Conservation (phyloP, 2,888 invertebrate species). For the Barypeithes pellucidus region DNA sequence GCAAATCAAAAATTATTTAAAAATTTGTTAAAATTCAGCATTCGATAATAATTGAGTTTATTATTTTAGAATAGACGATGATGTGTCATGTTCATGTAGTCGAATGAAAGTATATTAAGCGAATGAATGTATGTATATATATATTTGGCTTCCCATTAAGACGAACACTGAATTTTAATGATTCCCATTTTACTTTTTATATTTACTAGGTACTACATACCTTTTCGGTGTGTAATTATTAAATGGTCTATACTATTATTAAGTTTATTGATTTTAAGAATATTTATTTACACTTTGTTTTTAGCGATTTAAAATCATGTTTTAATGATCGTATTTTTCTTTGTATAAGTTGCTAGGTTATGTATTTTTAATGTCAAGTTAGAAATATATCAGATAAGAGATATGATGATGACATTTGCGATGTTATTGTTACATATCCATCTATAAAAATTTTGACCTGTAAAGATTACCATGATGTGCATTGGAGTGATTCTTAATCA, state of each 20-base stretch:
- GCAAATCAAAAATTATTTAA: conserved; percentile 10
- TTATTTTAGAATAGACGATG: conserved; percentile 1
- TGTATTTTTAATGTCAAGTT: conserved; percentile 37
- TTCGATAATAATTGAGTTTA: background rate
- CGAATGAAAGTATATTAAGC: background rate
- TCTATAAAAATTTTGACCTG: conserved; percentile 9
- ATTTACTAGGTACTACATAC: conserved; percentile 6
- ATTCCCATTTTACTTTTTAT: conserved; percentile 10
- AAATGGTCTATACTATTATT: conserved; percentile 26
- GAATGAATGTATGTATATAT: background rate
- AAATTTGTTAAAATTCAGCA: conserved; percentile 6
- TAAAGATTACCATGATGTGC: conserved; percentile 13
- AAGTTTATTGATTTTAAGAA: conserved; percentile 39
- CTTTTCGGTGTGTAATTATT: conserved; percentile 16
- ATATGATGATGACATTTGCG: conserved; percentile 22
- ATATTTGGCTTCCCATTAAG: background rate
- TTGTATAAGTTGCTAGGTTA: conserved; percentile 36
- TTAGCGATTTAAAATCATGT: conserved; percentile 35
- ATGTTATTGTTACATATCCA: conserved; percentile 22
- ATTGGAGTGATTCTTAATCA: conserved; percentile 14
- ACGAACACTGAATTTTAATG: conserved; percentile 3
- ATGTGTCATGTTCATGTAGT: background rate
- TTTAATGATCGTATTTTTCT: conserved; percentile 36
- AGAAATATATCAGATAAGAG: conserved; percentile 28
- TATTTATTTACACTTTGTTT: conserved; percentile 38